Conservation (phyloP, 1,140 invertebrate species). For the Temnothorax longispinosus region DNA sequence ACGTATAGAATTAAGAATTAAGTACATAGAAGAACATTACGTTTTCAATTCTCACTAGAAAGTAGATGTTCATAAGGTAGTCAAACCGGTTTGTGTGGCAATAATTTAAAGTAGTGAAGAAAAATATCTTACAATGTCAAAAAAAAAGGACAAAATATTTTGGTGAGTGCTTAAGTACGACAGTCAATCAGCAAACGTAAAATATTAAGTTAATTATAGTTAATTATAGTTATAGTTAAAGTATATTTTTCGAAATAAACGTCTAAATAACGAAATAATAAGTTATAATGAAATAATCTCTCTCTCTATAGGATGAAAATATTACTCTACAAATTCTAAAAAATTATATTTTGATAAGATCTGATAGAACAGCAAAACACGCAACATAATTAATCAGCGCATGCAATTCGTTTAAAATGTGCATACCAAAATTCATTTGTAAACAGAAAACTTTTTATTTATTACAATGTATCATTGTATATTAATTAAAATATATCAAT, state of each 20-base stretch:
- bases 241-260: neutral
- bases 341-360: neutral
- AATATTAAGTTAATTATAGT: neutral
- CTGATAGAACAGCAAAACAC: neutral
- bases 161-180: neutral
- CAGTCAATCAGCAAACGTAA: neutral
- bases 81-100: conserved; percentile 21
- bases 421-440: neutral
- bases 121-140: conserved; percentile 6
- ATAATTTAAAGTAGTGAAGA: neutral
- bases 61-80: neutral
- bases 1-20: conserved; percentile 26
- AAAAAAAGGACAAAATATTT: neutral
- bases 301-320: neutral
- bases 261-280: neutral
- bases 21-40: conserved; percentile 30
- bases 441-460: neutral
- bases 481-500: no score
- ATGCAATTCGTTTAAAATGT: neutral
- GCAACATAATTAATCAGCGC: neutral
- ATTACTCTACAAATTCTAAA: neutral
- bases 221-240: no score
- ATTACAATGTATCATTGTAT: no score
- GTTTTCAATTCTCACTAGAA: conserved; percentile 37
- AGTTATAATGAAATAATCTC: neutral